Evolutionary conservation across 2,797 vertebrate genomes (phyloP).

Genomic region (Rhinogobio ventralis): DNA sequence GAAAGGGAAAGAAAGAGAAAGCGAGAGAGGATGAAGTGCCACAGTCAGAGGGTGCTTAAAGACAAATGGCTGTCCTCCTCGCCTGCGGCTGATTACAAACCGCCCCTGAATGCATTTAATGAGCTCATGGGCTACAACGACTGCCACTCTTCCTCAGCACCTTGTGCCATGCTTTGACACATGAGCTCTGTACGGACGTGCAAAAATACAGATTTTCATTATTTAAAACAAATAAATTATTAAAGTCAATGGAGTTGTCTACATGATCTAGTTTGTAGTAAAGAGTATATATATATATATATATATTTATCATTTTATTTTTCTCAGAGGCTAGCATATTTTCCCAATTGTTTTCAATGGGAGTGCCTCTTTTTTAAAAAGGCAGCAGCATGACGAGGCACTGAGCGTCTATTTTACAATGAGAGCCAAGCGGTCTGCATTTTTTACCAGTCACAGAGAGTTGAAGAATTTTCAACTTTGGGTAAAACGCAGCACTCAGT

Average conservation of each 20-base stretch:
- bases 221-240: slow-evolving; percentile 18
- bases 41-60: slow-evolving; percentile 41
- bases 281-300: neutral
- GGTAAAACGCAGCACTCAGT: no score
- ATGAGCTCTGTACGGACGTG: neutral
- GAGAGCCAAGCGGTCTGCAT: no score
- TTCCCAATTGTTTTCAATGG: no score
- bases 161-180: neutral
- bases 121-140: slow-evolving; percentile 7
- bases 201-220: neutral
- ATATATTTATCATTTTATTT: no score
- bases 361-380: no score
- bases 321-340: no score
- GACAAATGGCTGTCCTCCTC: slow-evolving; percentile 39
- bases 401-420: no score
- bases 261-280: neutral
- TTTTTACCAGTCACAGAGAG: no score
- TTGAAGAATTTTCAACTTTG: no score
- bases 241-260: neutral
- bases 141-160: neutral
- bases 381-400: no score
- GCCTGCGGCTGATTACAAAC: slow-evolving; percentile 20
- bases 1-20: slow-evolving; percentile 16
- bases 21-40: slow-evolving; percentile 19
- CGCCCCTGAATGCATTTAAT: slow-evolving; percentile 36